phyloP scores from a whole-genome alignment of 2,797 vertebrate genomes.

The Mormyrus proboscirostris region DNA sequence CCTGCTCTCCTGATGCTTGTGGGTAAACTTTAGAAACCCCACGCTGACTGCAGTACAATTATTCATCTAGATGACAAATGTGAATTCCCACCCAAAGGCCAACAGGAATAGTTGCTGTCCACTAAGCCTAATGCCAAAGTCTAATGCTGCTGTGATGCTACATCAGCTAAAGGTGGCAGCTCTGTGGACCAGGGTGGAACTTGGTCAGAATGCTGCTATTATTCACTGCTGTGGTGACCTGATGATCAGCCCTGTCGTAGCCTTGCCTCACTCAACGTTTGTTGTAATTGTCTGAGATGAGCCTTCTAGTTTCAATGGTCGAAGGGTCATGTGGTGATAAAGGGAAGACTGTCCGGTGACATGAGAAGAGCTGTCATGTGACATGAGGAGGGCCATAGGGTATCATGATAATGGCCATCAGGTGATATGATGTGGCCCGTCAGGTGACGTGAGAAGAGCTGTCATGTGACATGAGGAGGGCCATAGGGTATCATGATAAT shows the following conservation, averaged over 20 bases:
- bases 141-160: not conserved
- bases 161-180: not conserved
- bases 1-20: not conserved
- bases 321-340: not conserved
- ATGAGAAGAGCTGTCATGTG: not conserved
- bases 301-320: not conserved
- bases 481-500: no score
- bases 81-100: not conserved
- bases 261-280: not conserved
- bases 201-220: not conserved
- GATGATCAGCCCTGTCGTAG: not conserved
- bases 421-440: no score
- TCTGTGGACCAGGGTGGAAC: not conserved
- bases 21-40: not conserved
- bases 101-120: not conserved
- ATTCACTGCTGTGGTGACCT: not conserved
- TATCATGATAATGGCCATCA: no score
- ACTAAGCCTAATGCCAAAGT: not conserved
- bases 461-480: not conserved
- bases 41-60: not conserved
- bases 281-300: not conserved
- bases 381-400: no score
- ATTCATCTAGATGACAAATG: not conserved
- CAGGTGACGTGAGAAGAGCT: no score
- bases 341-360: not conserved